These are phyloP conservation scores for Buathra laborator DNA, from an alignment of 2,888 invertebrate species.

Conservation along the genomic window DNA sequence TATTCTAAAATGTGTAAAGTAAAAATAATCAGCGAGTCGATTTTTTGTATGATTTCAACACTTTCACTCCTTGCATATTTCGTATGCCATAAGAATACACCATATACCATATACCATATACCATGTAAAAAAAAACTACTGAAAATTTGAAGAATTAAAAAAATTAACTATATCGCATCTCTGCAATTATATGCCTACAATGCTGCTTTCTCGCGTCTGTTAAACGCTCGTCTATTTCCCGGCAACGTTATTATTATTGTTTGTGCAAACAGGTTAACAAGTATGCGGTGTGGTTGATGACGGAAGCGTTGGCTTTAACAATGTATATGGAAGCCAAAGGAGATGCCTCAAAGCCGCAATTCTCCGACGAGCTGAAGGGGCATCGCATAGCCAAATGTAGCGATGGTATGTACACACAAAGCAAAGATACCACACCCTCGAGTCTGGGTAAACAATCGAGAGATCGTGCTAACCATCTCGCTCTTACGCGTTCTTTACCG, in stretches of 20 bases:
- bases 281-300: conserved; percentile 48
- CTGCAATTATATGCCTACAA: background rate
- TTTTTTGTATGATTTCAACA: too few species aligned
- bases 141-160: too few species aligned
- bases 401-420: conserved; percentile 49
- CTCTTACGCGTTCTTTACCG: conserved; percentile 10
- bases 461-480: conserved; percentile 1
- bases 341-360: conserved; percentile 57
- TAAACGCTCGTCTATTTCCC: conserved; percentile 19
- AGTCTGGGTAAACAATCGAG: conserved; percentile 57
- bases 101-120: too few species aligned
- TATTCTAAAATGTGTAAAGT: too few species aligned
- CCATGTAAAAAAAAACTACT: too few species aligned
- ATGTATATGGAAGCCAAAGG: conserved; percentile 61
- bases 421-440: conserved; percentile 64
- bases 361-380: conserved; percentile 39
- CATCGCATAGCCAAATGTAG: background rate
- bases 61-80: too few species aligned
- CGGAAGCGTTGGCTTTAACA: conserved; percentile 57
- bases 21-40: too few species aligned
- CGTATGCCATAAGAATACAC: too few species aligned
- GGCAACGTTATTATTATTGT: conserved; percentile 51
- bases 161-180: too few species aligned
- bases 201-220: background rate
- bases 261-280: conserved; percentile 67